Evolutionary conservation across 2,113 vertebrate species (phyloP).

Genomic region (Phaetusa simplex): DNA sequence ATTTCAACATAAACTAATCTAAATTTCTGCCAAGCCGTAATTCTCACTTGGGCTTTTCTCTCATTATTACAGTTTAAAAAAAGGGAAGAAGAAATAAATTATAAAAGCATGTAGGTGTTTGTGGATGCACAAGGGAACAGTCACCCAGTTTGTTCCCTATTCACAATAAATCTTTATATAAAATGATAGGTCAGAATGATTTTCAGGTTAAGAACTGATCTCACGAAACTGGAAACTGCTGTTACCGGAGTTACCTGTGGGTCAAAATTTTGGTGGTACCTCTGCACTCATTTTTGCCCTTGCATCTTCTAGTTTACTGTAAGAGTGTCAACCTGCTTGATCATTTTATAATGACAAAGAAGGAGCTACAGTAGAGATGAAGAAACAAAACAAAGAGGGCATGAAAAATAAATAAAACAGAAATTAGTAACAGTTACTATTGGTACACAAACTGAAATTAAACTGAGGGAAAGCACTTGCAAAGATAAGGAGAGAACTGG

Average conservation of each 20-base stretch:
- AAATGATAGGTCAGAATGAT: background rate
- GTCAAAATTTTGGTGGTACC: background rate
- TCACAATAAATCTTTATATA: background rate
- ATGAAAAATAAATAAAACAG: background rate
- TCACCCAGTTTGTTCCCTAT: background rate
- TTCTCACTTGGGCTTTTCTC: background rate
- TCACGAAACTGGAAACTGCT: background rate
- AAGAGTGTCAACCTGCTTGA: background rate
- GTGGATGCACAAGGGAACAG: background rate
- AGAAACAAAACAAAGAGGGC: background rate
- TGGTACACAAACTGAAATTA: background rate
- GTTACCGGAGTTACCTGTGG: background rate
- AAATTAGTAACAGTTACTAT: background rate
- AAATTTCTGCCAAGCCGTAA: background rate
- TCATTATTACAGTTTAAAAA: background rate
- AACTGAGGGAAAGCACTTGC: background rate
- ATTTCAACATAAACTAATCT: background rate
- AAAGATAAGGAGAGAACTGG: background rate
- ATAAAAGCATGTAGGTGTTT: background rate
- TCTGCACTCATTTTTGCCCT: background rate
- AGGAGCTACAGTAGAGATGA: background rate
- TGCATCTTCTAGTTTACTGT: background rate
- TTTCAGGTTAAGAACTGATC: background rate
- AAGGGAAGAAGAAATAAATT: background rate
- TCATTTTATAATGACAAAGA: background rate